Conservation (phyloP, 2,797 vertebrate species). For the Channa striata region DNA sequence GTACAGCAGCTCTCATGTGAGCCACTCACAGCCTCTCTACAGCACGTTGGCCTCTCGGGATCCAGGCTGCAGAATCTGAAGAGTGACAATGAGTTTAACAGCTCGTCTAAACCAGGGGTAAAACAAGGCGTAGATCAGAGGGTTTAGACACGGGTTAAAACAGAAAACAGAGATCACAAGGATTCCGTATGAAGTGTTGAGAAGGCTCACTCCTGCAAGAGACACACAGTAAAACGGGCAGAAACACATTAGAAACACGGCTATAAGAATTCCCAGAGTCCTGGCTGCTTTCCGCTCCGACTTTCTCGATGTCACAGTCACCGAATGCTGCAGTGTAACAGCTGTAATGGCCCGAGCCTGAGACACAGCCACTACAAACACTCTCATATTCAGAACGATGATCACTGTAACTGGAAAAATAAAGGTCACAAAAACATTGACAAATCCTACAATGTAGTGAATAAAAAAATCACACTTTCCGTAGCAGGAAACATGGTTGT, state of each 20-base stretch:
- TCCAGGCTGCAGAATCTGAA: slow-evolving; percentile 1
- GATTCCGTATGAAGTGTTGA: accelerated
- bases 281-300: too few species aligned
- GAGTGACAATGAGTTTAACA: too few species aligned
- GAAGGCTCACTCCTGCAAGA: accelerated
- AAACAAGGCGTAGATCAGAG: too few species aligned
- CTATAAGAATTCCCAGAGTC: slow-evolving; percentile 30
- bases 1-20: too few species aligned
- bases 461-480: slow-evolving; percentile 47
- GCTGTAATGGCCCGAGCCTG: slow-evolving; percentile 17
- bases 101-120: too few species aligned
- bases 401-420: slow-evolving; percentile 40
- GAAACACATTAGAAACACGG: slow-evolving; percentile 33
- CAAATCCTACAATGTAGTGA: neutral
- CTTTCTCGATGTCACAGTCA: too few species aligned
- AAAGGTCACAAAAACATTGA: slow-evolving; percentile 43
- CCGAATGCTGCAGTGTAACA: too few species aligned
- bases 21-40: neutral
- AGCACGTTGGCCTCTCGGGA: slow-evolving; percentile 18
- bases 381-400: slow-evolving; percentile 4
- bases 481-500: slow-evolving; percentile 22
- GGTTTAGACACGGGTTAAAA: too few species aligned
- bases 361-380: slow-evolving; percentile 30
- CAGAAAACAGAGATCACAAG: neutral
- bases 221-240: slow-evolving; percentile 13